Percentiles rank a stretch among this genome's conserved stretches.
Conservation (phyloP, 1,140 invertebrate genomes). For the Sitodiplosis mosellana region DNA sequence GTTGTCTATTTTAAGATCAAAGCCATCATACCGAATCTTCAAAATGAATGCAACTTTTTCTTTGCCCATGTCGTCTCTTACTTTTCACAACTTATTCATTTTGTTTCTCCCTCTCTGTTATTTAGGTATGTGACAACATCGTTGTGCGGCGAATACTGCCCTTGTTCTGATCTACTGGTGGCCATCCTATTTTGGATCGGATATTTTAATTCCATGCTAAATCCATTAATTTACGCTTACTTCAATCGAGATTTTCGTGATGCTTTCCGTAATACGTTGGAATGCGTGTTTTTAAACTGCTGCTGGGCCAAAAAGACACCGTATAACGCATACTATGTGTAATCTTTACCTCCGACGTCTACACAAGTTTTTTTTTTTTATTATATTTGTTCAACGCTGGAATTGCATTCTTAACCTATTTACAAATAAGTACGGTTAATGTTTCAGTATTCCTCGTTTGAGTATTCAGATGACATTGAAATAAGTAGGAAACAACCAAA, state of each 20-base stretch:
- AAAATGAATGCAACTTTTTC: no score
- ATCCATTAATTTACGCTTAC: constrained; percentile 93
- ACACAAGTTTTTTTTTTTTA: no score
- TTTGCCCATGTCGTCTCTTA: not conserved
- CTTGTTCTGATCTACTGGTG: constrained; percentile 63
- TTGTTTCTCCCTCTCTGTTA: not conserved
- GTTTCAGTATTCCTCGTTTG: no score
- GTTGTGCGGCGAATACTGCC: constrained; percentile 61
- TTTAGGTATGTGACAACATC: constrained; percentile 71
- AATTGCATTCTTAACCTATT: no score
- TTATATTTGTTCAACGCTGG: no score
- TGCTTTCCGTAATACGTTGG: constrained; percentile 85
- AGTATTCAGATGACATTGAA: not conserved
- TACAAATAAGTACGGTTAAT: no score
- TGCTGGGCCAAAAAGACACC: constrained; percentile 33
- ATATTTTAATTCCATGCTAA: constrained; percentile 91
- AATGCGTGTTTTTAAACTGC: constrained; percentile 47
- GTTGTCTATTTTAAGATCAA: no score
- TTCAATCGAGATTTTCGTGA: constrained; percentile 96
- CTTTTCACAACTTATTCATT: not conserved
- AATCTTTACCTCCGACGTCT: constrained; percentile 6
- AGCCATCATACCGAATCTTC: no score
- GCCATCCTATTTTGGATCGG: constrained; percentile 69
- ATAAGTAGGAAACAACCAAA: not conserved
- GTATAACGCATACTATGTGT: constrained; percentile 32